These are phyloP conservation scores for Parus major DNA, from an alignment of 2,113 vertebrate species.

Conservation along the genomic window DNA sequence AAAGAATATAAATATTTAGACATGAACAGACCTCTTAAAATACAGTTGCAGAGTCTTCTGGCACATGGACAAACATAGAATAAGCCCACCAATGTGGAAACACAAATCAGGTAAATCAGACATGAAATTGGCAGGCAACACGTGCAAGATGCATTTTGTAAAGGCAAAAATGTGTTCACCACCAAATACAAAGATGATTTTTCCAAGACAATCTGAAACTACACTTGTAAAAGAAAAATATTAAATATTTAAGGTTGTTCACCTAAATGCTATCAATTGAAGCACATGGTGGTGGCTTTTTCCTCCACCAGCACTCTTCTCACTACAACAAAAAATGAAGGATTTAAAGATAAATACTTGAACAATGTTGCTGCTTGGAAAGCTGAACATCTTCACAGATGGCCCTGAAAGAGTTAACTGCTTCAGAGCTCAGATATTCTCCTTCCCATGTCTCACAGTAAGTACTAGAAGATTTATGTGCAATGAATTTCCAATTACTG, in stretches of 20 bases:
- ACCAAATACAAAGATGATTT: constrained; percentile 21
- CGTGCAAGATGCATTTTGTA: background rate
- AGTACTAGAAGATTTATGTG: constrained; percentile 80
- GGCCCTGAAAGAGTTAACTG: constrained; percentile 73
- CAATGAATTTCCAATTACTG: constrained; percentile 82
- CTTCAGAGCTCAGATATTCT: constrained; percentile 59
- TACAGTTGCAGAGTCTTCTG: constrained; percentile 60
- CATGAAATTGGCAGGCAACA: constrained; percentile 49
- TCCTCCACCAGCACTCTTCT: constrained; percentile 21
- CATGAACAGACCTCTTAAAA: constrained; percentile 59
- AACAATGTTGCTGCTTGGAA: background rate
- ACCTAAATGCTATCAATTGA: constrained; percentile 24
- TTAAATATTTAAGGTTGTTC: constrained; percentile 48
- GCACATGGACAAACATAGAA: constrained; percentile 53
- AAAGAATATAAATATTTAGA: constrained; percentile 64
- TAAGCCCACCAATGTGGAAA: constrained; percentile 62
- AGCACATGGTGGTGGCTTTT: constrained; percentile 32
- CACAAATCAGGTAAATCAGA: constrained; percentile 67
- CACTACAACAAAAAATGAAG: background rate
- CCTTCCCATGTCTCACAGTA: constrained; percentile 67
- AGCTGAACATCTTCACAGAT: constrained; percentile 13
- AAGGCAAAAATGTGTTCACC: constrained; percentile 47
- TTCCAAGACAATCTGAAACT: constrained; percentile 26
- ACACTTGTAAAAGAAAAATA: constrained; percentile 4
- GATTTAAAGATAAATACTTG: constrained; percentile 53